Conservation (phyloP, 2,888 invertebrate genomes). For the Idaea dimidiata region DNA sequence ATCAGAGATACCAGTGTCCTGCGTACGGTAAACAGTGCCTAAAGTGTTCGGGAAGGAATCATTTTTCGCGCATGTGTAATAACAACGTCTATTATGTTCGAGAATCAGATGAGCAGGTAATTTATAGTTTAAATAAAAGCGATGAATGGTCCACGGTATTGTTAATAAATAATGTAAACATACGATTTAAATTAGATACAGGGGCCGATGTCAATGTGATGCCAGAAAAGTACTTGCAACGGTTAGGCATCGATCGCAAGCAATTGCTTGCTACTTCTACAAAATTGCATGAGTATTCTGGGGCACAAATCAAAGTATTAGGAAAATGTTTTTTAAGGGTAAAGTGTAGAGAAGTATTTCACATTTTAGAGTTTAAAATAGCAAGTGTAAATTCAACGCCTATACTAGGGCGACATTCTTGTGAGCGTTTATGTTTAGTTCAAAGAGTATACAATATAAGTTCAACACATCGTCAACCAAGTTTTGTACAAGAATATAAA, state of each 20-base stretch:
- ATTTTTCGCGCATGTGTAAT: slow-evolving; percentile 22
- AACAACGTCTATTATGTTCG: slow-evolving; percentile 17
- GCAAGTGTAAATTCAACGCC: no score
- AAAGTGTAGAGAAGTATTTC: no score
- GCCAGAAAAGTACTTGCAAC: no score
- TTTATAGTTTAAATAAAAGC: slow-evolving; percentile 19
- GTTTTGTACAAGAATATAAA: slow-evolving; percentile 7
- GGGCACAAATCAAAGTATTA: no score
- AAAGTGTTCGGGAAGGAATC: slow-evolving; percentile 19
- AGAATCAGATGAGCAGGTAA: slow-evolving; percentile 19
- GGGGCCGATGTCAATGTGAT: slow-evolving; percentile 23
- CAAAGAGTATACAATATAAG: slow-evolving; percentile 19
- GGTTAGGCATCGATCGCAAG: no score
- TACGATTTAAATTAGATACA: slow-evolving; percentile 28
- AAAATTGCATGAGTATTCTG: slow-evolving; percentile 3
- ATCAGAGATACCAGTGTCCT: slow-evolving; percentile 20
- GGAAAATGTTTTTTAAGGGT: no score
- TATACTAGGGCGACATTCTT: slow-evolving; percentile 11
- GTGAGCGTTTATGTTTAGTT: slow-evolving; percentile 15
- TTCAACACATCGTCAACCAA: not conserved
- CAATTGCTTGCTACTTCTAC: slow-evolving; percentile 18
- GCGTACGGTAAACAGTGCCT: slow-evolving; percentile 23
- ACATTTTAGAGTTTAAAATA: no score
- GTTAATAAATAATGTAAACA: slow-evolving; percentile 16
- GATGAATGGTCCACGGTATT: slow-evolving; percentile 21